Conservation (phyloP, 2,888 invertebrate species). For the Polydrusus pterygomalis region DNA sequence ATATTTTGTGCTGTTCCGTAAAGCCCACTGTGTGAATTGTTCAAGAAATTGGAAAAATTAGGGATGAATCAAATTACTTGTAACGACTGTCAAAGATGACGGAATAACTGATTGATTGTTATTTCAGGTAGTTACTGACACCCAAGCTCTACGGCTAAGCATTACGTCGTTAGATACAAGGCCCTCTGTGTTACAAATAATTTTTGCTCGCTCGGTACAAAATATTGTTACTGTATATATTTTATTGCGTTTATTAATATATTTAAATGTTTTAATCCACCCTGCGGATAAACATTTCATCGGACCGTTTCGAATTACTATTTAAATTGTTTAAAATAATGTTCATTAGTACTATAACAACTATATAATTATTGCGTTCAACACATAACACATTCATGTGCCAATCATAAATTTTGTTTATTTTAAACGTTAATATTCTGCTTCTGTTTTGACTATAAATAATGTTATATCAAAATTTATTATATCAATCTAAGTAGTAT, state of each 20-base stretch:
- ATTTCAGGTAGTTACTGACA: too few species aligned
- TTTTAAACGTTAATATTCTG: background rate
- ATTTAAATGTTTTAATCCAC: background rate
- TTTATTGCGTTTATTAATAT: background rate
- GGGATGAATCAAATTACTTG: too few species aligned
- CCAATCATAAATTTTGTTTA: conserved; percentile 11
- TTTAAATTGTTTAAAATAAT: background rate
- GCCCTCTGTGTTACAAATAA: too few species aligned
- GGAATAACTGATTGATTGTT: too few species aligned
- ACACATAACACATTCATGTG: background rate
- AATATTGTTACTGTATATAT: background rate
- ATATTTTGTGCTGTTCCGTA: too few species aligned
- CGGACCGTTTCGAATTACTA: background rate
- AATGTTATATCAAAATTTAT: background rate
- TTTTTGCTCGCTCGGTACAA: too few species aligned
- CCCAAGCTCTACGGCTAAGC: too few species aligned
- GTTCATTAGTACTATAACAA: background rate
- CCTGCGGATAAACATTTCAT: background rate
- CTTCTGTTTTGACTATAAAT: background rate
- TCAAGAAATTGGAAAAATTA: too few species aligned
- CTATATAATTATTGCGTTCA: background rate
- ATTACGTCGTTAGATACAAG: too few species aligned
- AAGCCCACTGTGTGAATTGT: too few species aligned
- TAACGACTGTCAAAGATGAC: too few species aligned
- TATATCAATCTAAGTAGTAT: too few species aligned